Base-by-base conservation (phyloP, 1,140 invertebrate genomes). In the Drosophila setifemur region DNA sequence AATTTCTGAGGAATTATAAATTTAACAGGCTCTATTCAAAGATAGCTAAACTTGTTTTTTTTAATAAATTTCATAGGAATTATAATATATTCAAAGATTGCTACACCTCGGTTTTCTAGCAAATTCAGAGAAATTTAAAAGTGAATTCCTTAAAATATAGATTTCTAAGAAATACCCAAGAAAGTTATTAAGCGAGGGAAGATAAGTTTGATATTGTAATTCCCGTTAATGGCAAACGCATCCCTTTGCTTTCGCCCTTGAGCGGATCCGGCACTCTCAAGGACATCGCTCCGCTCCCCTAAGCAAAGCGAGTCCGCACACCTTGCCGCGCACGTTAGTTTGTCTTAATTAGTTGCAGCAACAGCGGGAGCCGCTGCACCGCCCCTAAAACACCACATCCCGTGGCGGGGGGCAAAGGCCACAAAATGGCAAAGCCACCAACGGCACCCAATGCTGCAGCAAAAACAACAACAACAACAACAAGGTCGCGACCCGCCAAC, bases 331-430 rank as follows among this genome's bases (percentile, higher is more conserved):
- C 43, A 55, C 58, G 74, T 85, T 73, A 86, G 67, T 86, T 85
- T 86, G 81, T 81, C 81, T 86, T 86, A 86, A 86, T 86, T 86
- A 86, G 79, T 85, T 77, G 54, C 29, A 53, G 39, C 70, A 63
- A 52, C 66, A 63, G 48, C 45, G 47, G 26, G 26, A 52, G 52
- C 39, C 37, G 40, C 40, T 44, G 58, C 31, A 25, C 40, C 28
- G 8, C 37, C 16, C 18, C 21, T 28, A 52, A n/a, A n/a, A 49
- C 31, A 33, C 49, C 57, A 54, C 40, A 64, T 64, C 37, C 43
- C 26, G 54, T 58, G 47, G 55, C 45, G 26, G 31, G 45, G 28
- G 31, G 49, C 47, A 71, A 44, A 48, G 68, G 33, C 55, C 40
- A 70, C 67, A 70, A 43, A 53, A 71, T 42, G 55, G 54, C 45